Evolutionary conservation across 2,888 invertebrate genomes (phyloP).

Genomic region (Norana najaformis): DNA sequence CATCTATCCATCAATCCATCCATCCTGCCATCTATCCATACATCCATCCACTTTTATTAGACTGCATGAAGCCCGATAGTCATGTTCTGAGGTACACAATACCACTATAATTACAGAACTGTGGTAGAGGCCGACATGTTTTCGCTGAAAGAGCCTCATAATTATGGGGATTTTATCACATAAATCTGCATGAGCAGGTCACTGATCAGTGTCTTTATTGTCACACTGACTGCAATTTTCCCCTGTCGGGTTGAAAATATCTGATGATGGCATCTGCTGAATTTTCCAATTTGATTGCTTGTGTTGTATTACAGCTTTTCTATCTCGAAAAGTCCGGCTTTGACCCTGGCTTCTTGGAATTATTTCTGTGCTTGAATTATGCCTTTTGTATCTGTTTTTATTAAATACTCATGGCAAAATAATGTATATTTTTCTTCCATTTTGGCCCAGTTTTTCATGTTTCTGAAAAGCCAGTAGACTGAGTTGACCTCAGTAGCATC

Average conservation of each 20-base stretch:
- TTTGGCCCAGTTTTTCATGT: neutral
- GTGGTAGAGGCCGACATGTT: neutral
- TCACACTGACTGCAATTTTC: neutral
- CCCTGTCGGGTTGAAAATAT: neutral
- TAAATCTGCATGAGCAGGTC: too few species aligned
- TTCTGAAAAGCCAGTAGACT: neutral
- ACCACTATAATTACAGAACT: neutral
- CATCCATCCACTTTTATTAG: neutral
- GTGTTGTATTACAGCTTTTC: neutral
- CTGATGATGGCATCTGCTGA: neutral
- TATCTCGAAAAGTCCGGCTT: neutral
- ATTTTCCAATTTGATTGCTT: neutral
- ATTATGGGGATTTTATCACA: slow-evolving; percentile 5
- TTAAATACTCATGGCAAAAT: neutral
- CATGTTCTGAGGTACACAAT: too few species aligned
- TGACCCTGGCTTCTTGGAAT: neutral
- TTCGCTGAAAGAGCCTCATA: neutral
- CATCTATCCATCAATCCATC: too few species aligned
- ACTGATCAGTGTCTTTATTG: neutral
- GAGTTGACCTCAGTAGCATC: neutral
- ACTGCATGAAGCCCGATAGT: neutral
- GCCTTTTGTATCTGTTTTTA: neutral
- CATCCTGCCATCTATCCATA: neutral
- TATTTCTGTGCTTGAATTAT: neutral
- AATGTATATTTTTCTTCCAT: neutral